Evolutionary conservation across 2,113 vertebrate species (phyloP).

Genomic region (Dipodomys merriami): DNA sequence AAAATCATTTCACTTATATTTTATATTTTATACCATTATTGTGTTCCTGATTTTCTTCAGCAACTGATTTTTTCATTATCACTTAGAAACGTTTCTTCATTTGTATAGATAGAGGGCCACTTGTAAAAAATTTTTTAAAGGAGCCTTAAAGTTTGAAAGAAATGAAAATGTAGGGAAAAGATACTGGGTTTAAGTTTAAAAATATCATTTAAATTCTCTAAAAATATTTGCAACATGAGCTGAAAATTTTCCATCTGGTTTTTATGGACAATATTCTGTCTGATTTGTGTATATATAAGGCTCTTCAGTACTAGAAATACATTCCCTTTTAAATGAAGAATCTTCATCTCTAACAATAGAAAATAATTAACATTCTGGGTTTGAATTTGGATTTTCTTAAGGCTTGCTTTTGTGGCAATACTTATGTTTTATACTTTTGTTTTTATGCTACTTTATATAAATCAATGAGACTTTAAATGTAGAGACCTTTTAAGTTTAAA

Average conservation of each 20-base stretch:
- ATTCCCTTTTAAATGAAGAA: conserved; percentile 34
- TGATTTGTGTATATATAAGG: conserved; percentile 24
- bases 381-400: neutral
- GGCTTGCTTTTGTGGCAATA: neutral
- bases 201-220: conserved; percentile 57
- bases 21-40: neutral
- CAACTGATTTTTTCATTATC: neutral
- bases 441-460: neutral
- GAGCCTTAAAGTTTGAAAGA: conserved; percentile 42
- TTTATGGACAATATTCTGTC: conserved; percentile 51
- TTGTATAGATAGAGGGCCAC: neutral
- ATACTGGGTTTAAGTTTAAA: neutral
- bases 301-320: conserved; percentile 37
- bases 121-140: neutral
- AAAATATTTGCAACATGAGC: conserved; percentile 39
- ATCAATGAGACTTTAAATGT: neutral
- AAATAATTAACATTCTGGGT: conserved; percentile 43
- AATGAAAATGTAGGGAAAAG: neutral
- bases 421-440: neutral
- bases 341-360: conserved; percentile 17
- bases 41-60: neutral
- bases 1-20: conserved; percentile 32
- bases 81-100: no score
- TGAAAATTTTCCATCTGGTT: conserved; percentile 46
- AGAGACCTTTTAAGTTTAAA: conserved; percentile 21